Evolutionary conservation across 2,797 vertebrate species (phyloP), one percentile per base, ranked within the genome.

Genomic region (Phyllotis vaccarum): DNA sequence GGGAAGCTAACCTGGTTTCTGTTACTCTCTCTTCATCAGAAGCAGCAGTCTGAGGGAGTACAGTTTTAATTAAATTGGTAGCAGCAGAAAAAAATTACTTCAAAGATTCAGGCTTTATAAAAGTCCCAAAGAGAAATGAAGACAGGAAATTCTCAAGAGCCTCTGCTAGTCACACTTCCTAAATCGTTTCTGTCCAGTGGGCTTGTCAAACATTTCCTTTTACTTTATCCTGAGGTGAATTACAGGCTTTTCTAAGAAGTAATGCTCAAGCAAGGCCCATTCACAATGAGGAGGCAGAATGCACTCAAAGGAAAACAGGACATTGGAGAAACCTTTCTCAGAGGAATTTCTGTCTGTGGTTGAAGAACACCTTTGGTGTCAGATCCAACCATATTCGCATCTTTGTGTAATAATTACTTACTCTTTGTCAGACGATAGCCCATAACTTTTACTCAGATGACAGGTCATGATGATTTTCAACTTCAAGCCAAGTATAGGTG

Each of bases 211-310:
- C 14, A 37, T n/a, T 66, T 37, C 62, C 34, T 88, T 72, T 21
- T 81, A 37, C 49, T 49, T 68, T 68, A 2, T 66, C 95, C 31
- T 80, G 49, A 89, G 72, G 62, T 92, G 46, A 89, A 60, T 93
- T 54, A 52, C 22, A 85, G 64, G 37, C 72, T 5, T 91, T 87
- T 92, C 91, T 66, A 31, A 90, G 81, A 75, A 80, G 31, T 40
- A 56, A 22, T 85, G 12, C 6, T 52, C 49, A 86, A 64, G 16
- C 13, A 60, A 72, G 24, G 29, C 70, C 82, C 70, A 58, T 34
- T 80, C 46, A 58, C 24, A 0, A 14, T 56, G 24, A 52, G 43
- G 74, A 9, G 4, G 0, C 40, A 54, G 29, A 91, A 58, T 5
- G 46, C 5, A 31, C 24, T 70, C 79, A 60, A 49, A 68, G 7